Conservation (phyloP, 2,113 vertebrate species). For the Acrocephalus kingi region DNA sequence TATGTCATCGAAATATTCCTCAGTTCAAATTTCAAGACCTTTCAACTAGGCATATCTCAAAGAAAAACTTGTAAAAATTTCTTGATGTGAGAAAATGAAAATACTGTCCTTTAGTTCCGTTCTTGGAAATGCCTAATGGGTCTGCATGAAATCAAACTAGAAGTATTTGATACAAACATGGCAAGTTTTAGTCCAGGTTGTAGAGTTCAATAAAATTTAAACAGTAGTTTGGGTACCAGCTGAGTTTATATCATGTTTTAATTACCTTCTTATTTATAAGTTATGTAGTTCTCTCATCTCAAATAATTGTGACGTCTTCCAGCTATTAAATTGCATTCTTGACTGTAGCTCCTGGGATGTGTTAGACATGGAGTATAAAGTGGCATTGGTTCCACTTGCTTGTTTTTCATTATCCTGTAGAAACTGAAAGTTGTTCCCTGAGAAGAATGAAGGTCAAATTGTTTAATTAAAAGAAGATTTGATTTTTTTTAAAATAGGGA, state of each 20-base stretch:
- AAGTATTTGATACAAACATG: neutral
- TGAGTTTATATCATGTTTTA: neutral
- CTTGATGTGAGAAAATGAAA: neutral
- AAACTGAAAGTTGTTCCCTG: constrained; percentile 7
- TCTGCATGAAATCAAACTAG: neutral
- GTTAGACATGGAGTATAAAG: neutral
- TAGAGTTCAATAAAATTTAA: neutral
- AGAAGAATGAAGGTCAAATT: constrained; percentile 56
- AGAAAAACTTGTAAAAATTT: neutral
- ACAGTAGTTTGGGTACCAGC: neutral
- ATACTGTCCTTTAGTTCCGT: neutral
- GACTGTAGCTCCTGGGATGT: neutral
- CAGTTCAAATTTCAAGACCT: neutral
- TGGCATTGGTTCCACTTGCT: neutral
- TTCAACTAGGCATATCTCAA: neutral
- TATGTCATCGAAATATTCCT: neutral
- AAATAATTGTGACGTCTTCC: neutral
- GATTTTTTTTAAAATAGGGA: neutral
- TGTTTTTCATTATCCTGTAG: constrained; percentile 28
- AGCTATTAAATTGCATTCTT: neutral
- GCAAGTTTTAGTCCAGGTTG: neutral
- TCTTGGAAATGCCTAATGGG: neutral
- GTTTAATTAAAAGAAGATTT: constrained; percentile 52
- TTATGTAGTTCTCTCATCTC: neutral
- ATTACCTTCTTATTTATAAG: neutral